Percentiles rank a stretch among this genome's conserved stretches.
phyloP scores from a whole-genome alignment of 2,113 vertebrate genomes.

The Strix aluco region DNA sequence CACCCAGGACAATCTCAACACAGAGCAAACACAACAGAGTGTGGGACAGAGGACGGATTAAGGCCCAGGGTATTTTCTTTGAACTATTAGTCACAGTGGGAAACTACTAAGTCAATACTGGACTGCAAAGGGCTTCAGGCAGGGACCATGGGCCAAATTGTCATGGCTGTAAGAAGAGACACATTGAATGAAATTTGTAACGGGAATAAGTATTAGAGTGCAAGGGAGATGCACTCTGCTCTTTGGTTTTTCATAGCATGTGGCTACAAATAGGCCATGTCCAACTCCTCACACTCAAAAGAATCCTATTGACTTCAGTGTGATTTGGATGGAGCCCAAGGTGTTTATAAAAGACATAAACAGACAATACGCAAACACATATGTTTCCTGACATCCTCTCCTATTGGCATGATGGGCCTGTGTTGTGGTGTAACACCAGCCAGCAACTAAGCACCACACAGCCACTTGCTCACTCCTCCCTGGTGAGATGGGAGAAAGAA shows the following conservation, averaged over 20 bases:
- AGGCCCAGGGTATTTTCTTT: not conserved
- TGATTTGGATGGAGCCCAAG: not conserved
- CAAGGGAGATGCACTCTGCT: not conserved
- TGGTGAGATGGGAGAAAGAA: too few relatives aligned
- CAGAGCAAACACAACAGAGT: not conserved
- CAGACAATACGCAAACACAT: not conserved
- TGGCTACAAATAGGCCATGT: not conserved
- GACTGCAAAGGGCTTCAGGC: not conserved
- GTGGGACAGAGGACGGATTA: not conserved
- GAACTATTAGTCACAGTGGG: not conserved
- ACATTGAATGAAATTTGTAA: not conserved
- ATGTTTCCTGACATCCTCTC: not conserved
- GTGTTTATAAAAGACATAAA: not conserved
- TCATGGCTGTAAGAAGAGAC: not conserved
- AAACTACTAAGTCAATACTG: not conserved
- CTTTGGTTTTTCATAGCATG: not conserved
- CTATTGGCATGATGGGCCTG: not conserved
- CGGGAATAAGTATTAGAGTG: not conserved
- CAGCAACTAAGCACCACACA: too few relatives aligned
- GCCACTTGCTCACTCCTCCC: too few relatives aligned
- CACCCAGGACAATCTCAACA: not conserved
- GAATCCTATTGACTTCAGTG: not conserved
- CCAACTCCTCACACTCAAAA: not conserved
- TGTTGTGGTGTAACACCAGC: too few relatives aligned
- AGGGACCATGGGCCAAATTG: not conserved